Evolutionary conservation across 2,113 vertebrate genomes (phyloP), one percentile per base, ranked within the genome.

Genomic region (Rhegmatorhina hoffmannsi): DNA sequence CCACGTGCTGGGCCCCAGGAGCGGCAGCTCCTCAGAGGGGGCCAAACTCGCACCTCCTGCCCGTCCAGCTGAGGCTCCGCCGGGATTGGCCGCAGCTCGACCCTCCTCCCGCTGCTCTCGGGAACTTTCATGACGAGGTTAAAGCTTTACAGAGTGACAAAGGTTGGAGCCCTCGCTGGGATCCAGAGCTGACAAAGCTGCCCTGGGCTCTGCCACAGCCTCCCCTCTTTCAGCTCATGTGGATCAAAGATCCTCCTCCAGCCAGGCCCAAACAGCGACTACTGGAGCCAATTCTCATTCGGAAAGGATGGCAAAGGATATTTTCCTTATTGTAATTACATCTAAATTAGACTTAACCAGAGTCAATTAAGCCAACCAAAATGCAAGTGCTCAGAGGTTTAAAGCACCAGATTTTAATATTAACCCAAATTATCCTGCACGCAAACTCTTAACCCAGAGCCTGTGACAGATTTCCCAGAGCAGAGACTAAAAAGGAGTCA

Each of bases 81-180:
- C 18, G 21, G 52, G 74, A 94, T 92, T 96, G 96, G 96, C 92
- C 82, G 89, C 76, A 24, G 40, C 33, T 43, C 8, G 53, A 82
- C 26, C 94, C 96, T 95, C 93, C 95, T 50, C 49, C 93, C 83
- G 85, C 92, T 43, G 87, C 95, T 90, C 34, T 93, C 95, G 40
- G 93, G 95, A 95, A 83, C 86, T 63, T 96, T 96, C 95, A 63
- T 47, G 88, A 67, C 0, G 82, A 94, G 92, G 93, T 96, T 95
- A 96, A 94, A 96, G 94, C 94, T 96, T 93, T 91, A 90, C 96
- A 97, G 94, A 58, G 95, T 90, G 40, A 93, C 94, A 96, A 97
- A 94, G 94, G 94, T 96, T 93, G 84, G 90, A 81, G 60, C 91
- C 29, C 94, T 79, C 87, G 53, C 69, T 66, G 92, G 66, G 53